These are phyloP conservation scores for Ranitomeya imitator DNA, from an alignment of 2,113 vertebrate genomes.

Conservation along the genomic window DNA sequence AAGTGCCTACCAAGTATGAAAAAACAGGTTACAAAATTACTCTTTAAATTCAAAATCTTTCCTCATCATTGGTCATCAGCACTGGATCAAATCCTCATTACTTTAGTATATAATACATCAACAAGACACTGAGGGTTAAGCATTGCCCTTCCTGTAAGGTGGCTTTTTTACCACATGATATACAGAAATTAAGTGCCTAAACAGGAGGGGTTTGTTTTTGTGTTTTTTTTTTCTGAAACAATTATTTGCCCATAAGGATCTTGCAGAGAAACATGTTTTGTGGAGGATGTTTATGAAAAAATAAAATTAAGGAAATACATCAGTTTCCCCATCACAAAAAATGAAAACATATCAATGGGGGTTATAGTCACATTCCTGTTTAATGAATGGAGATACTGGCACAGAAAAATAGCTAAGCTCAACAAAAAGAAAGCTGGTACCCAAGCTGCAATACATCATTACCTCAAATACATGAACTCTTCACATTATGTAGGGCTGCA, in stretches of 20 bases:
- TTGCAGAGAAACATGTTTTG: conserved; percentile 39
- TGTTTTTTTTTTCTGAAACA: neutral
- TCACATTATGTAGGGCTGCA: neutral
- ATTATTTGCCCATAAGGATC: conserved; percentile 2
- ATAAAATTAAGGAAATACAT: conserved; percentile 29
- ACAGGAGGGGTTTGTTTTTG: neutral
- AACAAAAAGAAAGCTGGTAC: neutral
- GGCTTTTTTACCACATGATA: neutral
- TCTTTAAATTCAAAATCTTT: too few species aligned
- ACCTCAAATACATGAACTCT: neutral
- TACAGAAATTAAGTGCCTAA: neutral
- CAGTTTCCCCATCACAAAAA: conserved; percentile 16
- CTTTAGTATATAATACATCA: neutral
- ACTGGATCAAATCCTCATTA: neutral
- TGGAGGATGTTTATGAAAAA: conserved; percentile 33
- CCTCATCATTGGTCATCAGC: too few species aligned
- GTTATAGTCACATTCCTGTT: conserved; percentile 32
- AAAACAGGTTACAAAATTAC: too few species aligned
- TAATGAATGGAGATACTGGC: conserved; percentile 25
- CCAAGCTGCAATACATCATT: neutral
- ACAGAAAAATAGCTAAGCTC: neutral
- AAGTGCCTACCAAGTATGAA: too few species aligned
- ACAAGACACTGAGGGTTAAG: neutral
- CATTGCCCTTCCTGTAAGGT: neutral
- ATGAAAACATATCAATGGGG: conserved; percentile 28